Evolutionary conservation across 1,140 invertebrate genomes (phyloP).

Genomic region (Euglossa dilemma): DNA sequence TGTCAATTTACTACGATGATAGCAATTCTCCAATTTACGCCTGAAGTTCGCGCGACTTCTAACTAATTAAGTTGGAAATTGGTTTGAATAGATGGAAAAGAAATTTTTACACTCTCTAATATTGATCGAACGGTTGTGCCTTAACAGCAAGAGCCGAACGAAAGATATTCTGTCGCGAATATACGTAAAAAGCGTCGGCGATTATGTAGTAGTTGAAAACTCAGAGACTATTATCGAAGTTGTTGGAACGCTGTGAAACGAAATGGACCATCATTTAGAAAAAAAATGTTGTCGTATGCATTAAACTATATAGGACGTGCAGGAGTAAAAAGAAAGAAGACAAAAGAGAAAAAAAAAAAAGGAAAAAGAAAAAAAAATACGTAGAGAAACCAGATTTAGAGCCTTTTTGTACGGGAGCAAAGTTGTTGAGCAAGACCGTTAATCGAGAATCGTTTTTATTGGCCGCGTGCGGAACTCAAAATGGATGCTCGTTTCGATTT

Average conservation of each 20-base stretch:
- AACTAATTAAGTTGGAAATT: background rate
- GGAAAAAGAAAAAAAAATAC: constrained; percentile 23
- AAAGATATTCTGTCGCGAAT: constrained; percentile 55
- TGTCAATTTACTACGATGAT: background rate
- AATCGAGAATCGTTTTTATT: constrained; percentile 17
- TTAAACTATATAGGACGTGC: constrained; percentile 34
- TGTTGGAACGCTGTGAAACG: constrained; percentile 71
- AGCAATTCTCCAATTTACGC: no score
- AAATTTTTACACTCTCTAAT: background rate
- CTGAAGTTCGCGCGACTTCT: background rate
- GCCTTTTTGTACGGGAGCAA: constrained; percentile 33
- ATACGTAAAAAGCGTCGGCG: constrained; percentile 60
- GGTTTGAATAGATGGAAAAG: background rate
- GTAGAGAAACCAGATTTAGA: constrained; percentile 23
- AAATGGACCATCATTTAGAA: constrained; percentile 75
- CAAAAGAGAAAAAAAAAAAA: background rate
- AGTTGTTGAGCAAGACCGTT: constrained; percentile 31
- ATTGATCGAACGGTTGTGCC: constrained; percentile 60
- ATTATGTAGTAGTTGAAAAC: constrained; percentile 66
- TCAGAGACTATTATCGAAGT: constrained; percentile 70
- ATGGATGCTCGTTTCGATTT: constrained; percentile 41
- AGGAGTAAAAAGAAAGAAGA: constrained; percentile 39
- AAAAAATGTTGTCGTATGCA: constrained; percentile 56
- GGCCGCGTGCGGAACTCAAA: background rate
- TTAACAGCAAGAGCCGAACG: constrained; percentile 28